phyloP scores from a whole-genome alignment of 1,140 invertebrate genomes.

The Tetramorium parvispinum region DNA sequence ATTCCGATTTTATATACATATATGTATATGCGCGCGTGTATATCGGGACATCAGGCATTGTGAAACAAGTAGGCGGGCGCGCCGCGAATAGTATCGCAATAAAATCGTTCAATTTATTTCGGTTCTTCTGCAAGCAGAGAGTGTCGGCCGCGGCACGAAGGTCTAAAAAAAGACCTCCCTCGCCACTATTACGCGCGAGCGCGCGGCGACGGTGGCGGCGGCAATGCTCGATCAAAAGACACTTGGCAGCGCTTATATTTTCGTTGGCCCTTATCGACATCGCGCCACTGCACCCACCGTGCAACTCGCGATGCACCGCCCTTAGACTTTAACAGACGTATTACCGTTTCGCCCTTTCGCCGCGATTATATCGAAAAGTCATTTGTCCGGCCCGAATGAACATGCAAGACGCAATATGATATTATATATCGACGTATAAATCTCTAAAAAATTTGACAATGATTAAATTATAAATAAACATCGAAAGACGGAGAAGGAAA shows the following conservation, averaged over 20 bases:
- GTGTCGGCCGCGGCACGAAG: conserved; percentile 41
- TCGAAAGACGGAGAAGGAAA: neutral
- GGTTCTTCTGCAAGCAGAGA: conserved; percentile 43
- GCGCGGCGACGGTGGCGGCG: conserved; percentile 5
- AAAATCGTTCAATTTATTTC: conserved; percentile 62
- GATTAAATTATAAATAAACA: neutral
- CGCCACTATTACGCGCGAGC: conserved; percentile 46
- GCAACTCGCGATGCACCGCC: neutral
- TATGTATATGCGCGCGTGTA: neutral
- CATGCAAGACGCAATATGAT: no score
- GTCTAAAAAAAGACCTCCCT: conserved; percentile 51
- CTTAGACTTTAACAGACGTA: neutral
- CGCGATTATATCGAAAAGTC: neutral
- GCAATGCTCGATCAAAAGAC: conserved; percentile 63
- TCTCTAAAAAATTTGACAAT: neutral
- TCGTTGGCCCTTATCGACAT: conserved; percentile 55
- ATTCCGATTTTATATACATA: neutral
- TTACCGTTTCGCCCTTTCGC: neutral
- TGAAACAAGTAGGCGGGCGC: conserved; percentile 52
- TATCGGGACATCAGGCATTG: conserved; percentile 34
- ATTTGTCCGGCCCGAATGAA: no score
- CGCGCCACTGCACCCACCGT: neutral
- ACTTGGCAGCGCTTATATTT: conserved; percentile 56
- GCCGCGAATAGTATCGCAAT: conserved; percentile 56
- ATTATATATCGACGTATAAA: neutral